These are phyloP conservation scores for Typhlichthys eigenmanni DNA, from an alignment of 2,797 vertebrate genomes.

Conservation along the genomic window DNA sequence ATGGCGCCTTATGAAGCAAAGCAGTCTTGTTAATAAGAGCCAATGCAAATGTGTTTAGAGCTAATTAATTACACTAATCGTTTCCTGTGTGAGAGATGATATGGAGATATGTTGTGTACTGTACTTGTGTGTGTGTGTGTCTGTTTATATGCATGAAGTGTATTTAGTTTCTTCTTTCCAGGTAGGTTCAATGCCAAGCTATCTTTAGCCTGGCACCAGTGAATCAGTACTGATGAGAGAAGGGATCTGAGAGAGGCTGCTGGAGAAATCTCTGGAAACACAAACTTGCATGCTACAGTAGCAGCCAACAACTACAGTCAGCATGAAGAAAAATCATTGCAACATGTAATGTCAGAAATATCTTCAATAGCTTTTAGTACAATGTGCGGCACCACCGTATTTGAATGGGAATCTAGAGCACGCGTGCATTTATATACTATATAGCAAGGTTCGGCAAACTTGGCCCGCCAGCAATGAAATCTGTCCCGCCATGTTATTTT, in stretches of 20 bases:
- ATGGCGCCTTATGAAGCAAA: conserved; percentile 12
- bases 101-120: conserved; percentile 16
- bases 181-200: conserved; percentile 32
- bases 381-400: too few relatives aligned
- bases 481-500: too few relatives aligned
- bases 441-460: too few relatives aligned
- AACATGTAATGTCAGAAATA: too few relatives aligned
- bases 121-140: not conserved
- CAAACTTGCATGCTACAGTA: conserved; percentile 33
- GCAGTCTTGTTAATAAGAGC: conserved; percentile 18
- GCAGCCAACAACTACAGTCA: conserved; percentile 15
- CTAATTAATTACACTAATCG: conserved; percentile 54
- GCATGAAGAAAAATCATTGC: not conserved
- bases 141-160: not conserved
- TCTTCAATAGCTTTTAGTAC: too few relatives aligned
- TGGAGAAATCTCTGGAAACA: conserved; percentile 37
- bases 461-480: too few relatives aligned
- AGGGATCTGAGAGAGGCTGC: conserved; percentile 19
- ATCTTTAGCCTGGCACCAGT: conserved; percentile 43
- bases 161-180: conserved; percentile 23
- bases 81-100: conserved; percentile 33
- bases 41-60: conserved; percentile 37
- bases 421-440: too few relatives aligned
- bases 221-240: conserved; percentile 36
- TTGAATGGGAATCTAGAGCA: too few relatives aligned